Evolutionary conservation across 2,888 invertebrate genomes (phyloP).

Genomic region (Chrysopilus asiliformis): DNA sequence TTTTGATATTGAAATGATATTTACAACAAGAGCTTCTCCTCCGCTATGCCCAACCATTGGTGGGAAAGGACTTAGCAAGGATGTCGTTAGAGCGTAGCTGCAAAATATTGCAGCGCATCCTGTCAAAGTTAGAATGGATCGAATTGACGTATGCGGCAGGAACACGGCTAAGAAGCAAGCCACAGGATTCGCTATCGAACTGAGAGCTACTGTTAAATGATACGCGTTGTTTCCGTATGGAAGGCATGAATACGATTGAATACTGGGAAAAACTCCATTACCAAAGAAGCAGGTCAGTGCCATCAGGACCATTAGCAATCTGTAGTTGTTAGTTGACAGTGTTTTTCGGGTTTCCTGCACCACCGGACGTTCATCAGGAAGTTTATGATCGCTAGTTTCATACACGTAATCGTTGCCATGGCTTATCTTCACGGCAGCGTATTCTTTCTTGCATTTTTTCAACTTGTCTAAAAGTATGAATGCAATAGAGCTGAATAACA

Average conservation of each 20-base stretch:
- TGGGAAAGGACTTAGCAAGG: conserved; percentile 59
- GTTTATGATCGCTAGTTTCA: background rate
- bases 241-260: conserved; percentile 68
- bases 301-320: background rate
- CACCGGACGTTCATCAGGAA: background rate
- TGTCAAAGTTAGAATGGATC: conserved; percentile 39
- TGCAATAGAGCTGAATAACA: conserved; percentile 43
- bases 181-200: conserved; percentile 67
- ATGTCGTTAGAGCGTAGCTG: conserved; percentile 54
- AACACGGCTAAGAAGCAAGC: conserved; percentile 55
- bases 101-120: conserved; percentile 41
- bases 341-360: background rate
- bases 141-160: conserved; percentile 40
- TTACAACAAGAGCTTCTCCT: conserved; percentile 54
- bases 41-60: conserved; percentile 43
- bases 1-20: conserved; percentile 23
- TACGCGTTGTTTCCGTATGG: conserved; percentile 68
- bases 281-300: background rate
- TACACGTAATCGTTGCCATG: conserved; percentile 8
- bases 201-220: conserved; percentile 62
- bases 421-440: conserved; percentile 7
- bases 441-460: conserved; percentile 11
- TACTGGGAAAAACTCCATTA: conserved; percentile 49
- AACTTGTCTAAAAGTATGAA: conserved; percentile 40
- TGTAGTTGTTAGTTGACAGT: background rate